Evolutionary conservation across 2,797 vertebrate species (phyloP).

Genomic region (Manis pentadactyla): DNA sequence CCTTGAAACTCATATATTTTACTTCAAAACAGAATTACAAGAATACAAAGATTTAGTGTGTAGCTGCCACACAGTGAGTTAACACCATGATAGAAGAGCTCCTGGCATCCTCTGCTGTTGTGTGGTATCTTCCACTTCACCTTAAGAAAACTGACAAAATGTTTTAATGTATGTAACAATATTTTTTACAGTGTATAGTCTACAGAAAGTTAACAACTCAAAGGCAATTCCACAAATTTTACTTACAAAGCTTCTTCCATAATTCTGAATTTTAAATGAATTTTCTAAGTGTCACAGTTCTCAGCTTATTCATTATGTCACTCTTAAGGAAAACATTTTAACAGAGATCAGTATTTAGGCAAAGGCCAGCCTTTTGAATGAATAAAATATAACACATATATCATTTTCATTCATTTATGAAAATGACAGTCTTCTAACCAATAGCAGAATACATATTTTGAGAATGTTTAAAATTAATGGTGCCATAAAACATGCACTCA

Average conservation of each 20-base stretch:
- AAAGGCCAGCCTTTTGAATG: not conserved
- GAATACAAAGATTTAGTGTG: not conserved
- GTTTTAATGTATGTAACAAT: conserved; percentile 56
- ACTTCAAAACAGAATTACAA: not conserved
- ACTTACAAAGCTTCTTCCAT: conserved; percentile 72
- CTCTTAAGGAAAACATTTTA: conserved; percentile 44
- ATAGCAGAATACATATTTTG: not conserved
- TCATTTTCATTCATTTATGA: not conserved
- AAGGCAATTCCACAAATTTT: conserved; percentile 52
- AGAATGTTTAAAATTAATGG: not conserved
- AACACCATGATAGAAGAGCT: not conserved
- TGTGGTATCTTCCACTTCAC: not conserved
- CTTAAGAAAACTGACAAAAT: not conserved
- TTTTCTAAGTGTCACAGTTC: conserved; percentile 42
- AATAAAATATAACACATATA: not conserved
- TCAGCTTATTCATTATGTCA: not conserved
- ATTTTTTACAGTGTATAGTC: not conserved
- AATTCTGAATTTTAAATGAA: conserved; percentile 74
- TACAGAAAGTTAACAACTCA: conserved; percentile 60
- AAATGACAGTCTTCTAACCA: conserved; percentile 21
- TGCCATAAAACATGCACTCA: not conserved
- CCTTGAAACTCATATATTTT: not conserved
- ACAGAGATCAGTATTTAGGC: not conserved
- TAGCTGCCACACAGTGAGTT: not conserved
- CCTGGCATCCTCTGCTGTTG: not conserved